Percentiles rank a stretch among this genome's conserved stretches.
phyloP scores from a whole-genome alignment of 1,140 invertebrate genomes.

The Mycetomoellerius zeteki region DNA sequence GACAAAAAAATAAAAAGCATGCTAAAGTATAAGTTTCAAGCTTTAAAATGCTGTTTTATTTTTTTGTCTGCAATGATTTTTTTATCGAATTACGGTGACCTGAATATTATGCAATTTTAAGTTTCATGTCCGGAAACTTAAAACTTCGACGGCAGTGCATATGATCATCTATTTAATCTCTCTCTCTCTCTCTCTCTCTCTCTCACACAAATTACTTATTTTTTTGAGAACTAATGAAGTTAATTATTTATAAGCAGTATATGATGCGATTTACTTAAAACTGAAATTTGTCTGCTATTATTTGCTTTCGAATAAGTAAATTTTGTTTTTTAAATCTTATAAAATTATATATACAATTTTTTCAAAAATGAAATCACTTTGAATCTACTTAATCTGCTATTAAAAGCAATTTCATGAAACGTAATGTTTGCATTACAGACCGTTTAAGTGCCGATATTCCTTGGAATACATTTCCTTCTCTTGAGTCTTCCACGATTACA shows the following conservation, averaged over 20 bases:
- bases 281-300: background rate
- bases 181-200: no score
- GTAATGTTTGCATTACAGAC: constrained; percentile 30
- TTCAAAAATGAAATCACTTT: background rate
- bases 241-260: constrained; percentile 54
- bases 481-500: constrained; percentile 67
- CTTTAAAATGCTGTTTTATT: no score
- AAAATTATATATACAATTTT: background rate
- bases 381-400: background rate
- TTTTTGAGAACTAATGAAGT: constrained; percentile 50
- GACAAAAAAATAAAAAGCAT: no score
- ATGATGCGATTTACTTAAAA: constrained; percentile 39
- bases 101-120: no score
- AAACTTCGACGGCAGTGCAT: no score
- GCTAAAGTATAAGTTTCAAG: no score
- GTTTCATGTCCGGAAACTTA: no score
- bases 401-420: background rate
- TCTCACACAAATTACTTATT: constrained; percentile 35
- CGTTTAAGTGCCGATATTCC: background rate
- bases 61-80: no score
- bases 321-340: background rate
- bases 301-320: background rate
- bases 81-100: no score
- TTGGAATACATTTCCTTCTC: background rate
- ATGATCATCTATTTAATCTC: no score